Conservation (phyloP, 2,888 invertebrate genomes). For the Osedax fenrisi region DNA sequence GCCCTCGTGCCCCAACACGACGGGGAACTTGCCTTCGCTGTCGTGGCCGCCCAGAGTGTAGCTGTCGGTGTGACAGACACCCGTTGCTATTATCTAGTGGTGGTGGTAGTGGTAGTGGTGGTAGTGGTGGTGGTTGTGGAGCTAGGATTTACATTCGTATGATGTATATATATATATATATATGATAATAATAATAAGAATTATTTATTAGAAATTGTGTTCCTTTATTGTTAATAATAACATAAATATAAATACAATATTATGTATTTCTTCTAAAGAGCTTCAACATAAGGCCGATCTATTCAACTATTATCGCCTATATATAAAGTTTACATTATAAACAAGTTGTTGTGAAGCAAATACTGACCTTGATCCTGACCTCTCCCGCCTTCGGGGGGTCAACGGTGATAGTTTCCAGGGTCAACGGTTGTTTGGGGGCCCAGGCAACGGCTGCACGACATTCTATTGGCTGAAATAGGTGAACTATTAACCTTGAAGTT, state of each 20-base stretch:
- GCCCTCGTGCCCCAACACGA: conserved; percentile 88
- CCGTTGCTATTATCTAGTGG: conserved; percentile 55
- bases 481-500: not conserved
- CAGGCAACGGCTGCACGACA: conserved; percentile 94
- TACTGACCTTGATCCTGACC: conserved; percentile 55
- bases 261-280: no score
- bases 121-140: no score
- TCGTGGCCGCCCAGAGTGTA: conserved; percentile 53
- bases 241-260: no score
- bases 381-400: conserved; percentile 84
- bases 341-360: no score
- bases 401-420: conserved; percentile 81
- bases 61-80: conserved; percentile 52
- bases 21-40: conserved; percentile 57
- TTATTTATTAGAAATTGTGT: no score
- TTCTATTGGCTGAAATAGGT: conserved; percentile 56
- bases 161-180: no score
- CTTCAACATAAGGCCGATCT: no score
- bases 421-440: conserved; percentile 76
- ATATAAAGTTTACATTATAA: no score
- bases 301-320: no score
- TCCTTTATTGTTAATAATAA: no score
- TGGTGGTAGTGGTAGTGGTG: no score
- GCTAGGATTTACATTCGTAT: not conserved
- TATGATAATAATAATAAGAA: no score